Conservation (phyloP, 2,797 vertebrate genomes). For the Epinephelus awoara region DNA sequence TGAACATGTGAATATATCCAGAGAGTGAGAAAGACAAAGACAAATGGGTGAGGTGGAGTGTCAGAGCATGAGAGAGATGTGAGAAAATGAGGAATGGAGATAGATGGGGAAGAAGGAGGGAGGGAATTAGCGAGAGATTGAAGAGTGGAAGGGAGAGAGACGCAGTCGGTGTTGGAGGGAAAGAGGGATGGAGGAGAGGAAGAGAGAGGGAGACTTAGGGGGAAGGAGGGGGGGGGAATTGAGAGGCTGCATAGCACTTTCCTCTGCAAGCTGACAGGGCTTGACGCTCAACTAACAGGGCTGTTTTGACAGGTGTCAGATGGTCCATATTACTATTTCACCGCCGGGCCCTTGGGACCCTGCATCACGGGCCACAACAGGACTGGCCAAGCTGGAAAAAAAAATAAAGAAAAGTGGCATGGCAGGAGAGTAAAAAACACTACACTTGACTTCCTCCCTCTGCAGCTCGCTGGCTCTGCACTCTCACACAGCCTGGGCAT, state of each 20-base stretch:
- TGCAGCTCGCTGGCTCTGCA: slow-evolving; percentile 62
- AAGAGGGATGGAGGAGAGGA: slow-evolving; percentile 25
- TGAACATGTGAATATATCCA: slow-evolving; percentile 22
- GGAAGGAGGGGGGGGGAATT: slow-evolving; percentile 64
- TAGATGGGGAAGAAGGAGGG: slow-evolving; percentile 39
- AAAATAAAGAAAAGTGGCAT: slow-evolving; percentile 81
- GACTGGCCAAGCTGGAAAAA: slow-evolving; percentile 78
- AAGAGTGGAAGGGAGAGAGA: slow-evolving; percentile 47
- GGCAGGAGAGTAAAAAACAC: slow-evolving; percentile 74
- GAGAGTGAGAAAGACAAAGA: slow-evolving; percentile 38
- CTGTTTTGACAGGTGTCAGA: slow-evolving; percentile 92
- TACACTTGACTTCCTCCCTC: slow-evolving; percentile 73
- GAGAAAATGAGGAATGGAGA: slow-evolving; percentile 57
- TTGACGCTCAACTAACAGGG: slow-evolving; percentile 87
- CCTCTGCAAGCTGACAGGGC: slow-evolving; percentile 84
- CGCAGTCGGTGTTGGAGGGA: slow-evolving; percentile 11
- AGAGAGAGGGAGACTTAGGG: slow-evolving; percentile 41
- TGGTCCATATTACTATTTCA: slow-evolving; percentile 88
- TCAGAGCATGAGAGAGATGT: slow-evolving; percentile 46
- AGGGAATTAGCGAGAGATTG: slow-evolving; percentile 46
- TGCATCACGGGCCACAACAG: slow-evolving; percentile 83
- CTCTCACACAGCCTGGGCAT: slow-evolving; percentile 69
- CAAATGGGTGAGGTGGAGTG: slow-evolving; percentile 34
- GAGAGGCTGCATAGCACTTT: slow-evolving; percentile 82
- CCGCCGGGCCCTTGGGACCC: slow-evolving; percentile 83